Percentiles rank a stretch among this genome's conserved stretches.
These are phyloP conservation scores for Globicephala melas DNA, from an alignment of 2,113 vertebrate species.

Conservation along the genomic window DNA sequence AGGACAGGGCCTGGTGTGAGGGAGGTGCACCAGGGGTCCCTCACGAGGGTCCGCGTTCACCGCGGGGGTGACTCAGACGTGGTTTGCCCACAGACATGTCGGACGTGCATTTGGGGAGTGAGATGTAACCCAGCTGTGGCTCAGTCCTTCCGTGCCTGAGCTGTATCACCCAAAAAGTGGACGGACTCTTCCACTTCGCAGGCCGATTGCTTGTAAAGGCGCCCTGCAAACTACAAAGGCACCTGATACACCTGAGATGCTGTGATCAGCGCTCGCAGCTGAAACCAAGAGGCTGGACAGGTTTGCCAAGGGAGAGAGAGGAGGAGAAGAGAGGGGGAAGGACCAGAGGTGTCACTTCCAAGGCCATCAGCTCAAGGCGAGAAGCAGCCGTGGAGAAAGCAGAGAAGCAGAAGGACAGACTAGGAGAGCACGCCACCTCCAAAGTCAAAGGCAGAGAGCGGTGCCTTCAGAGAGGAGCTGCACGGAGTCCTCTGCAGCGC, in stretches of 20 bases:
- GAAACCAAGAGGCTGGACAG: neutral
- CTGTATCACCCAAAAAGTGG: neutral
- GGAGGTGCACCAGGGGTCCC: neutral
- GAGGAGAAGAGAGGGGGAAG: neutral
- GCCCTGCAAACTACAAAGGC: neutral
- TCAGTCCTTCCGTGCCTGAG: neutral
- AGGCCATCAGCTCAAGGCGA: too few relatives aligned
- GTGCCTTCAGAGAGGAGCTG: neutral
- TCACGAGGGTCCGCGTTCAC: neutral
- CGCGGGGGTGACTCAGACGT: rapidly evolving
- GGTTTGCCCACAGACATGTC: neutral
- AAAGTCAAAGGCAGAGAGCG: neutral
- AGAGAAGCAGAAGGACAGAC: neutral
- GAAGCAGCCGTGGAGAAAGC: neutral
- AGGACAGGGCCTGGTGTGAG: rapidly evolving
- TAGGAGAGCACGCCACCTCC: neutral
- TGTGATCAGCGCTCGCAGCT: neutral
- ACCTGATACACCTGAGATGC: neutral
- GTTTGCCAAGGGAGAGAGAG: neutral
- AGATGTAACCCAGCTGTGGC: neutral
- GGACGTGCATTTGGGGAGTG: neutral
- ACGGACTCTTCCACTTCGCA: neutral
- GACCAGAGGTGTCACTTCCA: rapidly evolving
- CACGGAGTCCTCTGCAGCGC: neutral
- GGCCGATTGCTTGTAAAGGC: neutral